These are phyloP conservation scores for Thamnophis elegans DNA, from an alignment of 2,797 vertebrate genomes.

Conservation along the genomic window DNA sequence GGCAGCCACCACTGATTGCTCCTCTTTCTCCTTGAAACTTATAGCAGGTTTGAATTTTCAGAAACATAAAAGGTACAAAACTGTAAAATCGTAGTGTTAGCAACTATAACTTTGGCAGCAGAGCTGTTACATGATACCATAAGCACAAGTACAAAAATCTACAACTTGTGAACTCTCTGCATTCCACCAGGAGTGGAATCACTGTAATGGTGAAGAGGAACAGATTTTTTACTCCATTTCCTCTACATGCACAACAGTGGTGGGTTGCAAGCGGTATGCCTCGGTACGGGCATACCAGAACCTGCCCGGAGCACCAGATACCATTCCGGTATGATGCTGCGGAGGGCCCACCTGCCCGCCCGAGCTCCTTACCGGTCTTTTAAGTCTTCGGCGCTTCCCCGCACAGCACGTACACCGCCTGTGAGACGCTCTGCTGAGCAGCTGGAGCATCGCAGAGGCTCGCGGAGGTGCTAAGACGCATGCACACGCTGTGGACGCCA, in stretches of 20 bases:
- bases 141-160: neutral
- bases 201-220: neutral
- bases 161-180: neutral
- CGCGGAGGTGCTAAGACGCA: too few species aligned
- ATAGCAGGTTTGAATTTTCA: neutral
- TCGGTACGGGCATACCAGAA: too few species aligned
- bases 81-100: neutral
- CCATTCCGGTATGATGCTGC: too few species aligned
- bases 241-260: neutral
- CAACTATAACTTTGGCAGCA: neutral
- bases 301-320: too few species aligned
- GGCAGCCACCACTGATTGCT: neutral
- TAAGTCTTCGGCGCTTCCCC: too few species aligned
- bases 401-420: too few species aligned
- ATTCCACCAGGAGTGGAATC: neutral
- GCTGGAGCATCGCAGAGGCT: too few species aligned
- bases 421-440: too few species aligned
- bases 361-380: too few species aligned
- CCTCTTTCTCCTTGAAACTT: neutral
- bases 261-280: too few species aligned
- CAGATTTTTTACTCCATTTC: neutral
- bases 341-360: too few species aligned
- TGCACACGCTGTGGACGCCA: too few species aligned
- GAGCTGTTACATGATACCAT: neutral
- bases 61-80: neutral